phyloP scores from a whole-genome alignment of 2,888 invertebrate species.

The Acleris cristana region DNA sequence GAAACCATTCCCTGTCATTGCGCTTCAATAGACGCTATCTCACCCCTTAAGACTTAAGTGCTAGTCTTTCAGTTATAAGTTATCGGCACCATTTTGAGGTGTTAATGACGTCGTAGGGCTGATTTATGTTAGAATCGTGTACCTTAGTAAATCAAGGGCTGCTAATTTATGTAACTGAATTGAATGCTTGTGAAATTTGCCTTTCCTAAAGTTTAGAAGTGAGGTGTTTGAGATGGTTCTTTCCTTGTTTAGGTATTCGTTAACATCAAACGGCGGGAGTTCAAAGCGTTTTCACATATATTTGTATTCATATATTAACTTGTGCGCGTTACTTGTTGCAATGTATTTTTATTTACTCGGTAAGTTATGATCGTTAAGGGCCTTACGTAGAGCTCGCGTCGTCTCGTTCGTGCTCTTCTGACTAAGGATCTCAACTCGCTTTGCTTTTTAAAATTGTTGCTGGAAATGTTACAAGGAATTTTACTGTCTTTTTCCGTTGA shows the following conservation, averaged over 20 bases:
- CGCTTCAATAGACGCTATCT: conserved; percentile 67
- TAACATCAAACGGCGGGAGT: conserved; percentile 67
- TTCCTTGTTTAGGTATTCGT: conserved; percentile 55
- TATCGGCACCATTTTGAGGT: conserved; percentile 60
- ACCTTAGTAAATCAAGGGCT: conserved; percentile 47
- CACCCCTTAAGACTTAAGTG: conserved; percentile 65
- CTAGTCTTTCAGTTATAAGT: conserved; percentile 68
- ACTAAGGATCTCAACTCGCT: conserved; percentile 10
- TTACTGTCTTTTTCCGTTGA: background rate
- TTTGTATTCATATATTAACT: conserved; percentile 68
- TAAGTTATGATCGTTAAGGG: conserved; percentile 47
- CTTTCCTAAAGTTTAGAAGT: conserved; percentile 51
- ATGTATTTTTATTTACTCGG: conserved; percentile 55
- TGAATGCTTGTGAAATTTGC: conserved; percentile 63
- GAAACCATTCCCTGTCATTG: conserved; percentile 76
- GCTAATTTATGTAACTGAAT: conserved; percentile 63
- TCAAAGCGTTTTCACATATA: conserved; percentile 65
- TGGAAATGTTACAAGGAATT: conserved; percentile 7
- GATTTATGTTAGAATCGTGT: conserved; percentile 61
- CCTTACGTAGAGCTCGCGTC: conserved; percentile 23
- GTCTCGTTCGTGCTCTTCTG: conserved; percentile 22
- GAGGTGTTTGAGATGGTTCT: conserved; percentile 50
- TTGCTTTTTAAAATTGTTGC: conserved; percentile 16
- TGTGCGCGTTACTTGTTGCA: conserved; percentile 60
- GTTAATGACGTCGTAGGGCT: conserved; percentile 67